Percentiles rank a stretch among this genome's conserved stretches.
Evolutionary conservation across 35 echinoderm and acorn worm species (phyloP).

Genomic region (Diadema setosum): DNA sequence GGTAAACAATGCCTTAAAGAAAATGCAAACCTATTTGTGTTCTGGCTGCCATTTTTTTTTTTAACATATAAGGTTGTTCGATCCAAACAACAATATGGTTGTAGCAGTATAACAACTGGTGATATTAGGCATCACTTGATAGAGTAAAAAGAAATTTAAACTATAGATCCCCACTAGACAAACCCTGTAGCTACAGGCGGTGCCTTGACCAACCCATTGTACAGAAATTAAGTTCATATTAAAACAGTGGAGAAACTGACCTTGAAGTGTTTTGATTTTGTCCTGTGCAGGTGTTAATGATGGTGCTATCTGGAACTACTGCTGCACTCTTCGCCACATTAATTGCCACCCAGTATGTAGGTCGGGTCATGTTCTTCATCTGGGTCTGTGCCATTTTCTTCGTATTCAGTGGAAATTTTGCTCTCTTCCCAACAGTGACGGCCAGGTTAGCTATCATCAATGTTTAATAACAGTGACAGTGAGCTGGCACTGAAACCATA

Average conservation of each 20-base stretch:
- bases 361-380: conserved; percentile 62
- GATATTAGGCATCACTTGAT: too few species aligned
- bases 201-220: not conserved
- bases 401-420: conserved; percentile 78
- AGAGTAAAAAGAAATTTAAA: not conserved
- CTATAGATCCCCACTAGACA: not conserved
- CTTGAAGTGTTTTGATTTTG: too few species aligned
- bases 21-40: too few species aligned
- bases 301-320: conserved; percentile 17
- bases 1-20: too few species aligned
- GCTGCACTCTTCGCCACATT: conserved; percentile 36
- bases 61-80: too few species aligned
- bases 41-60: too few species aligned
- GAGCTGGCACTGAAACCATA: too few species aligned
- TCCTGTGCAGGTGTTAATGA: conserved; percentile 34
- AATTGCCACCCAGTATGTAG: conserved; percentile 22
- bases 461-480: too few species aligned
- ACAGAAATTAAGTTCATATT: too few species aligned
- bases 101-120: too few species aligned
- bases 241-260: too few species aligned
- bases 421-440: conserved; percentile 77
- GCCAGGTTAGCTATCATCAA: conserved; percentile 94
- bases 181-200: not conserved
- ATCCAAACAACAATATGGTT: too few species aligned
- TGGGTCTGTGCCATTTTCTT: conserved; percentile 89